These are phyloP conservation scores for Parambassis ranga DNA, from an alignment of 2,797 vertebrate genomes.

Conservation along the genomic window DNA sequence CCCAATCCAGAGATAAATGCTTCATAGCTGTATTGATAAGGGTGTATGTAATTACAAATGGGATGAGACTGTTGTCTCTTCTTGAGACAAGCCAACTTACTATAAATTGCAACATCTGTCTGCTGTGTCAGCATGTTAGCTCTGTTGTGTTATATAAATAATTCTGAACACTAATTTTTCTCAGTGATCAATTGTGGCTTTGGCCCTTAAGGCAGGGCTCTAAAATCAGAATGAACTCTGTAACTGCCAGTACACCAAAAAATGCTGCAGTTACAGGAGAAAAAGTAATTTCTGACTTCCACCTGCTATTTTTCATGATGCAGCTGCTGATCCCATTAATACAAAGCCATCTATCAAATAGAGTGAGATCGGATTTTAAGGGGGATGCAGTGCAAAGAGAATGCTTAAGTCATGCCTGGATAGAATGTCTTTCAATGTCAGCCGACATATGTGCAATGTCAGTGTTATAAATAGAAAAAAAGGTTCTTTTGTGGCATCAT, in stretches of 20 bases:
- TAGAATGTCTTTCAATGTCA: conserved; percentile 15
- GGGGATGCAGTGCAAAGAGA: not conserved
- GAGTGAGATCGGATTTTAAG: not conserved
- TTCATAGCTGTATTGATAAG: not conserved
- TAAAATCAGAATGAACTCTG: too few relatives aligned
- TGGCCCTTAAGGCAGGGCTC: too few relatives aligned
- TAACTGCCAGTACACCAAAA: not conserved
- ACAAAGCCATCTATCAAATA: not conserved
- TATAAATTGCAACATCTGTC: too few relatives aligned
- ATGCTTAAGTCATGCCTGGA: not conserved
- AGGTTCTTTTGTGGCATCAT: not conserved
- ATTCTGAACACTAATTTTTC: too few relatives aligned
- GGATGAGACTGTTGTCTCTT: not conserved
- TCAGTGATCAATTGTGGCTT: too few relatives aligned
- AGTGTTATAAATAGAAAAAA: not conserved
- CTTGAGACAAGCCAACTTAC: not conserved
- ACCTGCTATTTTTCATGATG: not conserved
- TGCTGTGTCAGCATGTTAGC: too few relatives aligned
- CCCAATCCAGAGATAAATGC: not conserved
- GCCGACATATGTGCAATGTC: conserved; percentile 7
- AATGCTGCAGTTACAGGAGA: not conserved
- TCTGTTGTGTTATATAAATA: too few relatives aligned
- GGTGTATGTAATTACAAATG: not conserved
- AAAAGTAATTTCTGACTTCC: not conserved
- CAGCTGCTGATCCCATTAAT: not conserved